phyloP scores from a whole-genome alignment of 2,888 invertebrate genomes.

The Pedicia rivosa region DNA sequence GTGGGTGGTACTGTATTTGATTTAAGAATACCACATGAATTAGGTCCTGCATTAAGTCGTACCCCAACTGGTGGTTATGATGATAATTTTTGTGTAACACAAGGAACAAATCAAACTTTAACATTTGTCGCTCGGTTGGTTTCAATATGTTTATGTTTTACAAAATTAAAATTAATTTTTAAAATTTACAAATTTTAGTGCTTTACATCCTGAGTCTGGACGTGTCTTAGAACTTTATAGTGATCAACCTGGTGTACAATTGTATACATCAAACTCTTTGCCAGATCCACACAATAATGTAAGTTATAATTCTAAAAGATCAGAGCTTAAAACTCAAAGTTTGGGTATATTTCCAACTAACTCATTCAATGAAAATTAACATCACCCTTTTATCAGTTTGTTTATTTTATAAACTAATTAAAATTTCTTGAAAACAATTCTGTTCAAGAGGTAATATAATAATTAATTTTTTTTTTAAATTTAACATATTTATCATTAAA shows the following conservation, averaged over 20 bases:
- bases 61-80: constrained; percentile 63
- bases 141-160: constrained; percentile 1
- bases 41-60: constrained; percentile 49
- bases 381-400: too few relatives aligned
- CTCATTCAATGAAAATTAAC: too few relatives aligned
- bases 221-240: constrained; percentile 64
- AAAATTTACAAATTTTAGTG: constrained; percentile 33
- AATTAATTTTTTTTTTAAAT: too few relatives aligned
- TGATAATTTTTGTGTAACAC: constrained; percentile 62
- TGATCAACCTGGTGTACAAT: constrained; percentile 80
- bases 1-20: constrained; percentile 61
- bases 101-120: constrained; percentile 36
- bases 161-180: not conserved
- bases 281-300: constrained; percentile 35
- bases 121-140: constrained; percentile 45
- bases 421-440: too few relatives aligned
- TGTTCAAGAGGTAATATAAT: too few relatives aligned
- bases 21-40: constrained; percentile 44
- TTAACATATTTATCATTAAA: not conserved
- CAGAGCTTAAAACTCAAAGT: too few relatives aligned
- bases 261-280: constrained; percentile 68
- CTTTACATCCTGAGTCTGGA: constrained; percentile 49
- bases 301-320: not conserved
- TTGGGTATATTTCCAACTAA: too few relatives aligned
- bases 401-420: too few relatives aligned